phyloP scores from a whole-genome alignment of 2,888 invertebrate species.

The Cerastoderma edule region DNA sequence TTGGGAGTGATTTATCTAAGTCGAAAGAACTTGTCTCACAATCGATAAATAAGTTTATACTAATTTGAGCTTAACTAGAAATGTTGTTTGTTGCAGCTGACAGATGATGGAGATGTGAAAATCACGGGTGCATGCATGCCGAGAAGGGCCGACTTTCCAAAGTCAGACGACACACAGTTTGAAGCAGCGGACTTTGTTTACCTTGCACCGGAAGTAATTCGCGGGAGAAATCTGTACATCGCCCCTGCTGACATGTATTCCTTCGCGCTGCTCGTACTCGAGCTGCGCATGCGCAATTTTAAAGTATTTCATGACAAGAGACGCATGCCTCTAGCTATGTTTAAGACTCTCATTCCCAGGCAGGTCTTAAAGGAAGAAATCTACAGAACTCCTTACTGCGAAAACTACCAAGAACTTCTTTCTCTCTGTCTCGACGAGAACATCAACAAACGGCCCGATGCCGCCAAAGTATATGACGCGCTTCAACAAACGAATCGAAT shows the following conservation, averaged over 20 bases:
- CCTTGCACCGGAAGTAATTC: conserved; percentile 50
- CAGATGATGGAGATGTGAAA: conserved; percentile 45
- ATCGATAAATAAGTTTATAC: too few species aligned
- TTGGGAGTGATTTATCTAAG: too few species aligned
- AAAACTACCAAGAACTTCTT: conserved; percentile 5
- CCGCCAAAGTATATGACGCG: conserved; percentile 7
- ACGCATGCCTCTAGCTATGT: background rate
- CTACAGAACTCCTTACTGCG: conserved; percentile 3
- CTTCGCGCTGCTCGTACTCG: conserved; percentile 50
- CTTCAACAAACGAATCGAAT: conserved; percentile 2
- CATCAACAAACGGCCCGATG: conserved; percentile 8
- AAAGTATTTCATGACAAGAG: conserved; percentile 14
- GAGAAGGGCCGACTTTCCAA: conserved; percentile 8
- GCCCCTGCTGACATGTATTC: conserved; percentile 51
- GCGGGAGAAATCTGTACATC: conserved; percentile 32
- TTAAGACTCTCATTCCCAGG: background rate
- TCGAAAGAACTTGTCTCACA: too few species aligned
- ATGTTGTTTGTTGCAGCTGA: conserved; percentile 1
- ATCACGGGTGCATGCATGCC: conserved; percentile 50
- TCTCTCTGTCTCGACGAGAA: conserved; percentile 7
- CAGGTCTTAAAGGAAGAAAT: conserved; percentile 7
- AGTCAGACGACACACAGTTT: background rate
- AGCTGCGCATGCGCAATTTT: conserved; percentile 26
- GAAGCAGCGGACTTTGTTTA: conserved; percentile 31
- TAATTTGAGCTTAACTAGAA: too few species aligned